Evolutionary conservation across 2,113 vertebrate species (phyloP), one percentile per base, ranked within the genome.

Genomic region (Corydoras sp.): DNA sequence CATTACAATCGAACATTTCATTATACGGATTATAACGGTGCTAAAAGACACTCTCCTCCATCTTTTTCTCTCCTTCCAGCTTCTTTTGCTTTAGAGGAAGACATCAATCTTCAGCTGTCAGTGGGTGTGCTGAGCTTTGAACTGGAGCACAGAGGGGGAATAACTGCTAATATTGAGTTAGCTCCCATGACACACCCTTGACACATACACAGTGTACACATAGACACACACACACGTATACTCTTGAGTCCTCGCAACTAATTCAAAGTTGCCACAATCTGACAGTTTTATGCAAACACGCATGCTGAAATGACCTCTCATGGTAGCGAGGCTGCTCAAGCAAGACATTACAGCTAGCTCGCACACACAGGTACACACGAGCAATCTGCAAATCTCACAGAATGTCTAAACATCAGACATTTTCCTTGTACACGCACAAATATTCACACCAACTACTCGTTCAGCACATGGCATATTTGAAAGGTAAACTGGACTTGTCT

Each of bases 11-110:
- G 8, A 77, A 60, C 71, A 60, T 62, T 62, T 62, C 65, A 14
- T 55, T 71, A 48, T 51, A 70, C 56, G 68, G 12, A 14, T 72
- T 79, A 80, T 86, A 83, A 74, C 72, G 64, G 78, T 69, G 72
- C 62, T 77, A 65, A 74, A 69, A 76, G 78, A 81, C 77, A 76
- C 79, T 80, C 76, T 81, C 14, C 24, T 13, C 65, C 68, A 65
- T 3, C 71, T 49, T 69, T 31, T 29, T 58, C 62, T 68, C 75
- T 71, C 65, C 59, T 74, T 77, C 82, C 76, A 83, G 83, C 74
- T 83, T n/a, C 53, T 58, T 64, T 68, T 67, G 10, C 51, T 31
- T 55, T 29, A 32, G 24, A 72, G 69, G 14, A 78, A 78, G 72
- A 75, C 61, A 79, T 79, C 69, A 73, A 76, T 79, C 77, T 72